Conservation (phyloP, 2,113 vertebrate genomes). For the Silurus asotus region DNA sequence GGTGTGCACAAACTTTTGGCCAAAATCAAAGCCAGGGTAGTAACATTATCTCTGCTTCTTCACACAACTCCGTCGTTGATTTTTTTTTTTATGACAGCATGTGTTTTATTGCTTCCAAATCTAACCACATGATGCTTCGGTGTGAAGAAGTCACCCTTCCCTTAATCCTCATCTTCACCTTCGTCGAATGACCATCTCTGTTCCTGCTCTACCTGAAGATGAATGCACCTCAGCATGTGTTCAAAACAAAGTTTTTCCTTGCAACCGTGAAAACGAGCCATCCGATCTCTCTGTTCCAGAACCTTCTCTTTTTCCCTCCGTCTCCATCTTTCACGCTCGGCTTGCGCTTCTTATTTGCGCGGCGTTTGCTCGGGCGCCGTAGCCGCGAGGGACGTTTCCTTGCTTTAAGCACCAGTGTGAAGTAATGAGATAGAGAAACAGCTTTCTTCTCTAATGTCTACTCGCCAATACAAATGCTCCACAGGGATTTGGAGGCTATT, state of each 20-base stretch:
- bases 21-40: background rate
- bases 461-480: constrained; percentile 30
- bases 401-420: constrained; percentile 40
- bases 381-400: constrained; percentile 40
- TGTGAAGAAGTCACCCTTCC: background rate
- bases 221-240: constrained; percentile 41
- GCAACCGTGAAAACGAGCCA: constrained; percentile 47
- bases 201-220: constrained; percentile 39
- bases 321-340: constrained; percentile 8
- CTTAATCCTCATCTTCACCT: background rate
- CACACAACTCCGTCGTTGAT: background rate
- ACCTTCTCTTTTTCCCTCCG: background rate
- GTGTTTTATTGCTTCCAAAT: background rate
- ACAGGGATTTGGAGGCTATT: constrained; percentile 25
- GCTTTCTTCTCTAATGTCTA: constrained; percentile 25
- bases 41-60: background rate
- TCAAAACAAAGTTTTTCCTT: constrained; percentile 35
- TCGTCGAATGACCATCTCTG: constrained; percentile 32
- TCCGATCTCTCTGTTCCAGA: constrained; percentile 15
- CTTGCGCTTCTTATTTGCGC: constrained; percentile 40
- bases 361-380: background rate
- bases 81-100: background rate
- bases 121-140: background rate
- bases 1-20: no score
- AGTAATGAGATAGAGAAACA: constrained; percentile 35